Base-by-base conservation (phyloP, 2,888 invertebrate species). In the Rapana venosa region DNA sequence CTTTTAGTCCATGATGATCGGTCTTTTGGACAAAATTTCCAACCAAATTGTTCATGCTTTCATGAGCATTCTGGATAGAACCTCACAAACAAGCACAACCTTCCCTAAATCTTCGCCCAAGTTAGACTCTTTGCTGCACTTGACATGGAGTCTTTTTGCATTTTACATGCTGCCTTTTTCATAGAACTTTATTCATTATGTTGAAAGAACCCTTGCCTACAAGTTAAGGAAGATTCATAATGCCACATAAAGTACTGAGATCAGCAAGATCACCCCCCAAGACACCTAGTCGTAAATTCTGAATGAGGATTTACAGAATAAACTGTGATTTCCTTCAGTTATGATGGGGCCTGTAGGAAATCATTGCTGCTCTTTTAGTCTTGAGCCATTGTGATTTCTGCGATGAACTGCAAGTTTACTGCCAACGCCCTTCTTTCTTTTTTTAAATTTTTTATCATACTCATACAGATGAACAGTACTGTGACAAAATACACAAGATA, bases 331-430 rank as follows among this genome's bases (percentile, higher is more conserved):
- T 1, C 86, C 86, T 61, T 61, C 61, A 30, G 74, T 13, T 15
- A 86, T 86, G 5, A 86, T 58, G 86, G 86, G 66, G 61, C n/a
- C 58, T 86, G 86, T 32, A 32, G 86, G 86, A 6, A 86, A 86
- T 26, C 58, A 13, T 13, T 66, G 66, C 66, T 66, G 66, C 17
- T 66, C 66, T 66, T 47, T 17, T n/a, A n/a, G n/a, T n/a, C n/a
- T n/a, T n/a, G n/a, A n/a, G 13, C 47, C 2, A 2, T 58, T 86
- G 20, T 35, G 5, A 22, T 86, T 5, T 1, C 26, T 20, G 35
- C 66, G 58, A n/a, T 30, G 26, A 32, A 86, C 58, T 32, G 35
- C 61, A 86, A 86, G 47, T 30, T 56, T 86, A 32, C 86, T 61
- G 2, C 61, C 86, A 56, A 61, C n/a, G n/a, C n/a, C n/a, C n/a